Percentiles rank a stretch among this genome's conserved stretches.
phyloP scores from a whole-genome alignment of 92 coral and sea anemone species.

The Isaurus tuberculatus region DNA sequence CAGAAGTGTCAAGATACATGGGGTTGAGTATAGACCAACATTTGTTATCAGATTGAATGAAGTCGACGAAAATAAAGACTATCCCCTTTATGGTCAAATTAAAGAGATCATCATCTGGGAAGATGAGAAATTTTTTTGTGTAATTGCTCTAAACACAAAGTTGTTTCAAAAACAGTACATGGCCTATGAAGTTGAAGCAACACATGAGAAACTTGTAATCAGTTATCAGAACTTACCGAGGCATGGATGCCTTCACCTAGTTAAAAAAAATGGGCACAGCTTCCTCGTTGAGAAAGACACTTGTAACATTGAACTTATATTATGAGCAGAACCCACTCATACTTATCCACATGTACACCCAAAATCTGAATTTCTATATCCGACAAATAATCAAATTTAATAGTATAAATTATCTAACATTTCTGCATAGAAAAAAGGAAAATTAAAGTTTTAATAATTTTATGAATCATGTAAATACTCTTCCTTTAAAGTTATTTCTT shows the following conservation, averaged over 20 bases:
- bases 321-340: too few species aligned
- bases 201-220: constrained; percentile 38
- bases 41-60: constrained; percentile 52
- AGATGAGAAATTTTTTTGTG: constrained; percentile 52
- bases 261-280: constrained; percentile 11
- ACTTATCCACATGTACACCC: too few species aligned
- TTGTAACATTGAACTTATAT: too few species aligned
- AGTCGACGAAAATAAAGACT: constrained; percentile 53
- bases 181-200: constrained; percentile 51
- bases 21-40: constrained; percentile 56
- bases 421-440: too few species aligned
- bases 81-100: constrained; percentile 47
- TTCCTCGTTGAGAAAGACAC: constrained; percentile 48
- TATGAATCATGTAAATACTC: too few species aligned
- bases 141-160: constrained; percentile 43
- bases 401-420: too few species aligned
- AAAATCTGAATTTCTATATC: too few species aligned
- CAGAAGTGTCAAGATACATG: constrained; percentile 34
- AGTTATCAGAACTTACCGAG: constrained; percentile 18
- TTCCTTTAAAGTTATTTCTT: too few species aligned
- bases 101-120: constrained; percentile 57
- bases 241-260: constrained; percentile 31
- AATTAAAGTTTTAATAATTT: too few species aligned
- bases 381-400: too few species aligned
- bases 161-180: constrained; percentile 48